Conservation (phyloP, 2,888 invertebrate species). For the Rhodophaea formosa region DNA sequence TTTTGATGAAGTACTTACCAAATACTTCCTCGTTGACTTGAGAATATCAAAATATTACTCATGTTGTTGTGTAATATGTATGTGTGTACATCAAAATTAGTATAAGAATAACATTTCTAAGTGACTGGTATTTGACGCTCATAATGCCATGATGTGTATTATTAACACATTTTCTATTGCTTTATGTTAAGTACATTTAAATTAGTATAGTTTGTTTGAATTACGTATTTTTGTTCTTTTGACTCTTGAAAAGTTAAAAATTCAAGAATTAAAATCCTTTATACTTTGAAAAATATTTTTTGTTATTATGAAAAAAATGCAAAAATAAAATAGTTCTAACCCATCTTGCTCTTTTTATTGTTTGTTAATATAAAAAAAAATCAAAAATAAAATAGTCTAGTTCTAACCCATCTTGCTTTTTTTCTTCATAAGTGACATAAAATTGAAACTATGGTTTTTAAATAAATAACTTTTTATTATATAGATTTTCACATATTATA, state of each 20-base stretch:
- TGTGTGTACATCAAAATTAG: background rate
- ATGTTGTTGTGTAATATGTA: background rate
- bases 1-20: background rate
- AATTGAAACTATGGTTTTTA: slow-evolving; percentile 12
- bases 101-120: background rate
- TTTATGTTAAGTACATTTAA: background rate
- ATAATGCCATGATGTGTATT: background rate
- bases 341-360: slow-evolving; percentile 5
- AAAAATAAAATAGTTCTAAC: slow-evolving; percentile 27
- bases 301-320: slow-evolving; percentile 30
- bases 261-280: slow-evolving; percentile 19
- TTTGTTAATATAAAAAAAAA: slow-evolving; percentile 14
- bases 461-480: slow-evolving; percentile 29
- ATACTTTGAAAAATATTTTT: slow-evolving; percentile 33
- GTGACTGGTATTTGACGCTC: background rate
- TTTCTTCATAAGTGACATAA: background rate
- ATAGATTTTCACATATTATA: slow-evolving; percentile 56
- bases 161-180: background rate
- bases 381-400: too few relatives aligned
- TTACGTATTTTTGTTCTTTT: slow-evolving; percentile 10
- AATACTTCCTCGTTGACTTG: background rate
- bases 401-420: too few relatives aligned
- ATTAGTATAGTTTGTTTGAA: slow-evolving; percentile 6
- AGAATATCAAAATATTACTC: slow-evolving; percentile 5
- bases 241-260: background rate